Evolutionary conservation across 2,113 vertebrate species (phyloP), one percentile per base, ranked within the genome.

Genomic region (Aptenodytes patagonicus): DNA sequence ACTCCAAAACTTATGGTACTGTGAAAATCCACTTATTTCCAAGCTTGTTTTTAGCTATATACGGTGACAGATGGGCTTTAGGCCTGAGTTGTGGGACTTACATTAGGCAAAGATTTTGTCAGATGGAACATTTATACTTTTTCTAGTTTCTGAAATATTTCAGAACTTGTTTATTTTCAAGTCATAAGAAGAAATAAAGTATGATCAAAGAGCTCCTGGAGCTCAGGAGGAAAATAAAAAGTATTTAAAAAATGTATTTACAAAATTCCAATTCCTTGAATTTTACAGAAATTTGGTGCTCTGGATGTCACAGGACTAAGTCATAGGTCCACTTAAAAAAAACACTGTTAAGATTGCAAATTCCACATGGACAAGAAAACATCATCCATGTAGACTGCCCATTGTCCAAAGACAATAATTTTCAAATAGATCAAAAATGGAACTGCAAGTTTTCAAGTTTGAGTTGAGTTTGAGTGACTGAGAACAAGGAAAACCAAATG

Each of bases 1-100:
- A 20, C 58, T 94, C 65, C 58, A 69, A 73, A 95, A 96, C 71
- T 93, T 94, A 92, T 54, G 49, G 24, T 55, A 21, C 36, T 65
- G 66, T 90, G 55, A 96, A 95, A 73, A 77, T 47, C 75, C 51
- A 68, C 62, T 75, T 73, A 91, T 79, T 97, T 97, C 85, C 81
- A 84, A 90, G 40, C 55, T 84, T 87, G 60, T 66, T 77, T 96
- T 95, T 88, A 86, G 85, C 46, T 38, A 15, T 66, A 36, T 40
- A 13, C 54, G 82, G 84, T 76, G 64, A 97, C 85, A 86, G 55
- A 91, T 86, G 87, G 60, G 52, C 76, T 69, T 94, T 73, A 73
- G 86, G 36, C 57, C 80, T 28, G 38, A 89, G 52, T 65, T 97
- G 65, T 68, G 42, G 42, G 22, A 52, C 29, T 83, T 68, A 83